Base-by-base conservation (phyloP, 1,140 invertebrate genomes). In the Drosophila subpulchrella region DNA sequence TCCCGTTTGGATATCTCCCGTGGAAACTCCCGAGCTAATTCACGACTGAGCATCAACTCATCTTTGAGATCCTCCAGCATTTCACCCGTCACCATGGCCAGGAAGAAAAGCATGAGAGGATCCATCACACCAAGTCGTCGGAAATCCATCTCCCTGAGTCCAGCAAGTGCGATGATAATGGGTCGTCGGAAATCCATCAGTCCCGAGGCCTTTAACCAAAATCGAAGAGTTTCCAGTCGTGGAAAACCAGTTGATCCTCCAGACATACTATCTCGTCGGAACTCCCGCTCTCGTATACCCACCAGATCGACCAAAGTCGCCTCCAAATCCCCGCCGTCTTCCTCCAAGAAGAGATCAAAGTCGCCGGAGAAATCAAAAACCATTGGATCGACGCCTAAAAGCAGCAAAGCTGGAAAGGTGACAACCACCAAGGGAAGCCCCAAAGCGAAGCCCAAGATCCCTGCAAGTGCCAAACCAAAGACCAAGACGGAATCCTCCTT, bases 401-500 rank as follows among this genome's bases (percentile, higher is more conserved):
- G 60, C 20, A 74, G 57, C 36, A 66, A 38, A 39, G 10, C 42
- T 15, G 34, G 47, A 11, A 68, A 56, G 58, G 42, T 30, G 7
- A 12, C 8, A 12, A 13, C 17, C 30, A 7, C 32, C 17, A 66
- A 81, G 48, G 42, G 54, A 12, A 77, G 73, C 41, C 78, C 78
- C 30, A 75, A 56, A 34, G 44, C 60, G 2, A 83, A 88, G 38
- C 36, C 63, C n/a, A 88, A 72, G 34, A 72, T 81, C 72, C 48
- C 84, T 51, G 76, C 73, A 86, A 92, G 91, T 92, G 91, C 91
- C 91, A 92, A 92, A 91, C n/a, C 73, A 30, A 70, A 70, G 56
- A 17, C 55, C 42, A 75, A 71, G 15, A 60, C 36, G 7, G 77
- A 72, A 42, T 48, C 51, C 8, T 20, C 20, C 13, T 13, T 39